Evolutionary conservation across 1,140 invertebrate species (phyloP), one percentile per base, ranked within the genome.

Genomic region (Saccostrea echinata): DNA sequence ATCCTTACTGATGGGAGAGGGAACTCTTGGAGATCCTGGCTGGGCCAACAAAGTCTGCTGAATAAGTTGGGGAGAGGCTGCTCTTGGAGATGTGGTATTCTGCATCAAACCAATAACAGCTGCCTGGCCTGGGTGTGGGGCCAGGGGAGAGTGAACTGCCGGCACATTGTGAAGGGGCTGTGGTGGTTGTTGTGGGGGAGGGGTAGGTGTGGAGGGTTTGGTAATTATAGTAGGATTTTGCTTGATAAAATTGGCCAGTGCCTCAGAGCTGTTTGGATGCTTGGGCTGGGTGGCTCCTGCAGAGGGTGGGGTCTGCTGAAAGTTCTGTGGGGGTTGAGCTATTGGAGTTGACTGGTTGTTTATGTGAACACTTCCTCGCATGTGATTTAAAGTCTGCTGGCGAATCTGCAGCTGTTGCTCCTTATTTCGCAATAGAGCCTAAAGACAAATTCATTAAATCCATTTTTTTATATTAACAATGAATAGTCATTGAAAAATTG

Each of bases 201-300:
- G 91, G 9, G 90, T 90, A 24, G 93, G 93, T n/a, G 94, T 93
- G 9, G 94, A 91, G 24, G 92, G 92, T 57, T 94, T 94, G 33
- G 94, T 93, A 21, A 94, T 92, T 80, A 94, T 94, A 43, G 92
- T 93, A 12, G 92, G 93, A 86, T 94, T 93, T 85, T 92, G 92
- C 85, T 94, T 93, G 33, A 94, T 91, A 64, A 94, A 92, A 87
- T 92, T 94, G 84, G 91, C 24, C 96, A 96, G 92, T 95, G 96
- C 91, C 97, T 96, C 95, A 96, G 96, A 97, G 90, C 97, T 96
- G 64, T 97, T 80, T n/a, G 86, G 64, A 21, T 55, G 86, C 18
- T 51, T 84, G 85, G 52, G 86, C 85, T 71, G 52, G 84, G 83
- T n/a, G 76, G 84, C n/a, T 81, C 55, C 51, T 89, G 80, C 27